These are phyloP conservation scores for Drosophila ustulata DNA, from an alignment of 2,888 invertebrate genomes.

Conservation along the genomic window DNA sequence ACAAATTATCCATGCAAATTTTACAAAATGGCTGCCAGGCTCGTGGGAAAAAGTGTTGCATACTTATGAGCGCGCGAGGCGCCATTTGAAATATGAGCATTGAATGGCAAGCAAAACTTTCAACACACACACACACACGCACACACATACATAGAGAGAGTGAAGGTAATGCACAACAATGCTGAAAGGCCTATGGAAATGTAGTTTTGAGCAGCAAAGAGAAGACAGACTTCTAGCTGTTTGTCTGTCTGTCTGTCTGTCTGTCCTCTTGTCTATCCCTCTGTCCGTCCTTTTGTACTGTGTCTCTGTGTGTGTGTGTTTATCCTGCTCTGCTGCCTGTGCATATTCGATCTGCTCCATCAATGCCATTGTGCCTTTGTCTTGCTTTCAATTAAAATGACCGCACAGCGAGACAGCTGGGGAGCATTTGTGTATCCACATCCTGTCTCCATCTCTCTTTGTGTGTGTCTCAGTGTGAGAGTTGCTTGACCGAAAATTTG, in stretches of 20 bases:
- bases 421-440: slow-evolving; percentile 10
- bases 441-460: neutral
- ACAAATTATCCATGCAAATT: slow-evolving; percentile 81
- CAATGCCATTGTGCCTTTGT: slow-evolving; percentile 67
- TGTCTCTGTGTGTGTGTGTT: slow-evolving; percentile 5
- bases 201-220: neutral
- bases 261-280: neutral
- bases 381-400: slow-evolving; percentile 77
- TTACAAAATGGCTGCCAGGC: slow-evolving; percentile 62
- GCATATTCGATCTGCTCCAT: slow-evolving; percentile 77
- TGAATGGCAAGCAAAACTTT: slow-evolving; percentile 60
- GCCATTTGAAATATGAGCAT: slow-evolving; percentile 74
- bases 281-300: slow-evolving; percentile 15
- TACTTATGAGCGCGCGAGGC: slow-evolving; percentile 68
- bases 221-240: neutral
- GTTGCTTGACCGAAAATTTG: slow-evolving; percentile 69
- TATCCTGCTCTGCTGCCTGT: slow-evolving; percentile 33
- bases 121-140: slow-evolving; percentile 50
- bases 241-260: slow-evolving; percentile 4
- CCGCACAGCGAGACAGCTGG: slow-evolving; percentile 47
- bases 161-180: slow-evolving; percentile 48
- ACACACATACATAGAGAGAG: slow-evolving; percentile 7
- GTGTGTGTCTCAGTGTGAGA: slow-evolving; percentile 8
- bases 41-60: slow-evolving; percentile 75
- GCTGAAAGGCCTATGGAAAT: slow-evolving; percentile 20